Conservation (phyloP, 2,113 vertebrate species). For the Eurypyga helias region DNA sequence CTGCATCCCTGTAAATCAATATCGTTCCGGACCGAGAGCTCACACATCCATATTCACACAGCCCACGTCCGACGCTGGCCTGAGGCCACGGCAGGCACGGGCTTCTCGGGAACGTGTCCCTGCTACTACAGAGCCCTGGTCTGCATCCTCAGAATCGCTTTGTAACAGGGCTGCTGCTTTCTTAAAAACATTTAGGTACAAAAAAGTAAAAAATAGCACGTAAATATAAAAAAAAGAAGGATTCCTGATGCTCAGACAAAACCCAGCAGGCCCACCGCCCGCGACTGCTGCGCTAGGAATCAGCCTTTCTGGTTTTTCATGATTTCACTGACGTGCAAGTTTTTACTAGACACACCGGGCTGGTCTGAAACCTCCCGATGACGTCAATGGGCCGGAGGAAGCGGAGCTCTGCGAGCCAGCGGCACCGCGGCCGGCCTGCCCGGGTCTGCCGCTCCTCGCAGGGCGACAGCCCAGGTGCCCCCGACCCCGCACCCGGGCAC, state of each 20-base stretch:
- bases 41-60: neutral
- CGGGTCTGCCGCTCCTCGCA: conserved; percentile 66
- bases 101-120: neutral
- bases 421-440: conserved; percentile 62
- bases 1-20: neutral
- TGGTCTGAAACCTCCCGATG: conserved; percentile 73
- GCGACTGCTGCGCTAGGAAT: neutral
- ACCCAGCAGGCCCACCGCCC: neutral
- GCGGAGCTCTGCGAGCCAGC: conserved; percentile 67
- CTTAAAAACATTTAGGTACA: neutral
- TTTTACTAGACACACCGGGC: conserved; percentile 53
- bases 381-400: conserved; percentile 77
- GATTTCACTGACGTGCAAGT: conserved; percentile 33
- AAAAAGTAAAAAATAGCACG: neutral
- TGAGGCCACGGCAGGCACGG: neutral
- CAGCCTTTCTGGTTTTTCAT: conserved; percentile 15
- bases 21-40: neutral
- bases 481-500: conserved; percentile 56
- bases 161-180: neutral
- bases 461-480: conserved; percentile 69
- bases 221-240: neutral
- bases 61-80: neutral
- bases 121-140: neutral
- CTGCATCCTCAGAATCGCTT: neutral
- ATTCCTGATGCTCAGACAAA: neutral